phyloP scores from a whole-genome alignment of 2,113 vertebrate genomes.

The Ictalurus punctatus region DNA sequence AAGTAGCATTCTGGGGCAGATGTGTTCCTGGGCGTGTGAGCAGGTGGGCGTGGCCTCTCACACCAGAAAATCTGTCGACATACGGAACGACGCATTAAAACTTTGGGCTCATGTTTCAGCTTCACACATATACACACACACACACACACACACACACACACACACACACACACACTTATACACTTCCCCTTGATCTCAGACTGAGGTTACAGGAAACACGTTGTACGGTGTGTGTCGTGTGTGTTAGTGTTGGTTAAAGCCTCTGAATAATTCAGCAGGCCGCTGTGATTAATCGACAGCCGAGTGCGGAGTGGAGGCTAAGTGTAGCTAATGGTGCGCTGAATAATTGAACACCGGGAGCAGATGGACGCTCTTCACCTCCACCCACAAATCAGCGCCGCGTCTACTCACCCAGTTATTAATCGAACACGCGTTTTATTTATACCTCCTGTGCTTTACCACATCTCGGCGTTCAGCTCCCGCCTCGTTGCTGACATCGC shows the following conservation, averaged over 20 bases:
- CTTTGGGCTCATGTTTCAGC: constrained; percentile 12
- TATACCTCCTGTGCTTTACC: neutral
- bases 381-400: constrained; percentile 2
- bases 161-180: constrained; percentile 11
- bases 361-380: constrained; percentile 56
- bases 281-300: constrained; percentile 55
- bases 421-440: neutral
- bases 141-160: neutral
- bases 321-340: constrained; percentile 59
- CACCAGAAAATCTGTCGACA: neutral
- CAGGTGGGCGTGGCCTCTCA: neutral
- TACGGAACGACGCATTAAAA: neutral
- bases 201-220: constrained; percentile 66
- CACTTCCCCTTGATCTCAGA: constrained; percentile 56
- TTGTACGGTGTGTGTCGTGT: constrained; percentile 57
- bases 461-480: neutral
- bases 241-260: constrained; percentile 63
- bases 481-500: neutral
- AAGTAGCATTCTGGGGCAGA: neutral
- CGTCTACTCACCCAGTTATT: neutral
- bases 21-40: neutral
- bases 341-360: constrained; percentile 60
- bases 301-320: constrained; percentile 40
- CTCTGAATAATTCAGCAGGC: constrained; percentile 71
- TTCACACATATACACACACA: neutral